These are phyloP conservation scores for Pyrocoelia pectoralis DNA, from an alignment of 2,888 invertebrate species.

Conservation along the genomic window DNA sequence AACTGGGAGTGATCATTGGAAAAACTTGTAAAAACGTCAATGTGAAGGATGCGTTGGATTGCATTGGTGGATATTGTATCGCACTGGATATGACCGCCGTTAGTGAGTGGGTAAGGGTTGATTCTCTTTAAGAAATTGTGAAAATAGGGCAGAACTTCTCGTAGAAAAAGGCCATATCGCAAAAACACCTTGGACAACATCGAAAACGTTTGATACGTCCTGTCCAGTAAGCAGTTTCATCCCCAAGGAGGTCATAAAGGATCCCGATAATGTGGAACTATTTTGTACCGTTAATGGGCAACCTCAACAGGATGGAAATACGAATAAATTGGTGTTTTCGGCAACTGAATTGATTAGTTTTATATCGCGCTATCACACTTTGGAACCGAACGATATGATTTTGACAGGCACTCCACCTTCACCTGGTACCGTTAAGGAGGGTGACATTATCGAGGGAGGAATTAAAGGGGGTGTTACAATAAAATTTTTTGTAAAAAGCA, in stretches of 20 bases:
- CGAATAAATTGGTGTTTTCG: slow-evolving; percentile 73
- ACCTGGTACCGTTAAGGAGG: no score
- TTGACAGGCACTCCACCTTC: slow-evolving; percentile 79
- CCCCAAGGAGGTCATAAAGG: slow-evolving; percentile 60
- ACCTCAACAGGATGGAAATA: slow-evolving; percentile 67
- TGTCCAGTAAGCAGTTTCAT: slow-evolving; percentile 77
- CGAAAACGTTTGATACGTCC: slow-evolving; percentile 82
- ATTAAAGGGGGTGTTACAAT: slow-evolving; percentile 57
- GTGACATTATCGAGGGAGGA: slow-evolving; percentile 73
- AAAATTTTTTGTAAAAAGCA: slow-evolving; percentile 53
- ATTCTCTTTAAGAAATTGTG: no score
- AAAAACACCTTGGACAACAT: slow-evolving; percentile 77
- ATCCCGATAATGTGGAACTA: slow-evolving; percentile 67
- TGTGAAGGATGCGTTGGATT: slow-evolving; percentile 65
- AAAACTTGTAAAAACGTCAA: slow-evolving; percentile 66
- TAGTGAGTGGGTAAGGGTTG: slow-evolving; percentile 59
- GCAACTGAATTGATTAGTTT: slow-evolving; percentile 71
- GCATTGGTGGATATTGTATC: slow-evolving; percentile 74
- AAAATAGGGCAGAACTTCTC: no score
- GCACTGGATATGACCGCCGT: slow-evolving; percentile 78
- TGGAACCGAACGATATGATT: slow-evolving; percentile 77
- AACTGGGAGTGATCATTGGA: slow-evolving; percentile 77
- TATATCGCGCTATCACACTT: slow-evolving; percentile 72
- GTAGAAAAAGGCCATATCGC: slow-evolving; percentile 61
- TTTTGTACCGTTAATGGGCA: slow-evolving; percentile 72